A percentile compares a stretch with the other conserved stretches of the same genome.
Evolutionary conservation across 2,888 invertebrate genomes (phyloP).

Genomic region (Syrista parreyssii): DNA sequence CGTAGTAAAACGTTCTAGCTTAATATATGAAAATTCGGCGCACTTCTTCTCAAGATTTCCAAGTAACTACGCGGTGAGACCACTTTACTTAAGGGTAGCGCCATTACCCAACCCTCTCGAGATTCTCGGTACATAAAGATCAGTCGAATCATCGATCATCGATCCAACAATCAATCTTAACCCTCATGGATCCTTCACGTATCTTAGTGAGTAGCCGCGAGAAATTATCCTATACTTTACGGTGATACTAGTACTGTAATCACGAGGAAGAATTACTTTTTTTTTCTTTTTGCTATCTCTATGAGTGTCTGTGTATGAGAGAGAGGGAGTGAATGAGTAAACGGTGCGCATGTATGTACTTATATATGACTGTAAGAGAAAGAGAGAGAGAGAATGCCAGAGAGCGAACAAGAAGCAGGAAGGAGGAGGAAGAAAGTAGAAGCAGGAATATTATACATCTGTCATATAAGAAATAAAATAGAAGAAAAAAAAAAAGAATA

Average conservation of each 20-base stretch:
- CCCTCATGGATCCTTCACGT: background rate
- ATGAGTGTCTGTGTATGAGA: background rate
- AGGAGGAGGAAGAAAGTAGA: too few species aligned
- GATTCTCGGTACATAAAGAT: background rate
- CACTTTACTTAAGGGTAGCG: background rate
- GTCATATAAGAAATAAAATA: conserved; percentile 11
- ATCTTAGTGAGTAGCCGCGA: background rate
- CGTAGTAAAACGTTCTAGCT: background rate
- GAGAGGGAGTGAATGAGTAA: background rate
- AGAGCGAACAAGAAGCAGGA: too few species aligned
- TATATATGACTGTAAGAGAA: background rate
- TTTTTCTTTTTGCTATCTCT: background rate
- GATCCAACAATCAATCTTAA: background rate
- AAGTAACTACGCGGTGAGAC: background rate
- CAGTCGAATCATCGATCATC: background rate
- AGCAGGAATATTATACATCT: conserved; percentile 15
- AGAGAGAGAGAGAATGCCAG: background rate
- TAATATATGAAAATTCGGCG: background rate
- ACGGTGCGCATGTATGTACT: background rate
- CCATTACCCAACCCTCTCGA: background rate
- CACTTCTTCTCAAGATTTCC: background rate
- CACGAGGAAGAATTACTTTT: background rate
- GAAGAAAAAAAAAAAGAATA: background rate
- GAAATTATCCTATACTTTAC: background rate
- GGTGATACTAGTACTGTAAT: conserved; percentile 6